Evolutionary conservation across 2,888 invertebrate species (phyloP).

Genomic region (Scaptomyza flava): DNA sequence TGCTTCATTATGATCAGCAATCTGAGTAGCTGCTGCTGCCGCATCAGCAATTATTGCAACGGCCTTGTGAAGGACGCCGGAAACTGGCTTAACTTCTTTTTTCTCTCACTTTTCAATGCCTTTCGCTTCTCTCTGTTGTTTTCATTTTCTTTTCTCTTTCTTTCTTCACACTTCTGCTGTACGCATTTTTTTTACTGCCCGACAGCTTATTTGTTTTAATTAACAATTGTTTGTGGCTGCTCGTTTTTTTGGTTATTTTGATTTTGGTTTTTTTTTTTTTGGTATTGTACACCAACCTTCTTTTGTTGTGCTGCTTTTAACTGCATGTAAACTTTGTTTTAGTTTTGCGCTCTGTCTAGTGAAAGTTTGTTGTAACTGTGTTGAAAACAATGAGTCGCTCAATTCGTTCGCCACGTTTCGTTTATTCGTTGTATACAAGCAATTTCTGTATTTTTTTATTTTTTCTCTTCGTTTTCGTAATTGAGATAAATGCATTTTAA

Average conservation of each 20-base stretch:
- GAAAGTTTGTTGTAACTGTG: conserved; percentile 64
- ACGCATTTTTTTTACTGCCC: conserved; percentile 63
- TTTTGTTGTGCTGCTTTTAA: conserved; percentile 41
- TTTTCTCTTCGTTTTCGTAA: conserved; percentile 50
- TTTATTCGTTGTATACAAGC: conserved; percentile 65
- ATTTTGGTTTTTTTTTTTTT: conserved; percentile 19
- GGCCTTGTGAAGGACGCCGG: conserved; percentile 82
- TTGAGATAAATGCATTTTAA: conserved; percentile 80
- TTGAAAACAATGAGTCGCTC: conserved; percentile 68
- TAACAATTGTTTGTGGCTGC: conserved; percentile 63
- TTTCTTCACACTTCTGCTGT: conserved; percentile 52
- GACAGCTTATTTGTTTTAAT: conserved; percentile 77
- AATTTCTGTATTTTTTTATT: conserved; percentile 39
- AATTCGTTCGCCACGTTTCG: conserved; percentile 58
- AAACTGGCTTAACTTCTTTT: conserved; percentile 70
- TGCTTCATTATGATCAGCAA: conserved; percentile 26
- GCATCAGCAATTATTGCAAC: conserved; percentile 61
- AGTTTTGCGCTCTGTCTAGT: conserved; percentile 61
- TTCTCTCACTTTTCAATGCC: conserved; percentile 17
- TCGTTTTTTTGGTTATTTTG: conserved; percentile 18
- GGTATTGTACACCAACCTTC: conserved; percentile 32
- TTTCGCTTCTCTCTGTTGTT: conserved; percentile 44
- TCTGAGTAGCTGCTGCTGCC: conserved; percentile 15
- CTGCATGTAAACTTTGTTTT: conserved; percentile 68
- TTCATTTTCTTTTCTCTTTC: conserved; percentile 18